Evolutionary conservation across 2,797 vertebrate genomes (phyloP).

Genomic region (Hoplostethus atlanticus): DNA sequence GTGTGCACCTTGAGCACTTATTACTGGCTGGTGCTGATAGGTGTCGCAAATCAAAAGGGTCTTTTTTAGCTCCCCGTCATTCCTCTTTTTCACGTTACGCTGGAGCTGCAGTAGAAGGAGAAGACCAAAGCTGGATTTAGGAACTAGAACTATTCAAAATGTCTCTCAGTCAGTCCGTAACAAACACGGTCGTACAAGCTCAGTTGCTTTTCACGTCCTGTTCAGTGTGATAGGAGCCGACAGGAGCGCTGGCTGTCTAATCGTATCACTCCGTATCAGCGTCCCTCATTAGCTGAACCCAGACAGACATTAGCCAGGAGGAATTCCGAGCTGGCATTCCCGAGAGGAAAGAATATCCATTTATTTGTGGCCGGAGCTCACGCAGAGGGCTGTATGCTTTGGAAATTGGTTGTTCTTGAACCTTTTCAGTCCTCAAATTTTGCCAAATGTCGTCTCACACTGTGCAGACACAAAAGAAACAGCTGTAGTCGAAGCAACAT

Average conservation of each 20-base stretch:
- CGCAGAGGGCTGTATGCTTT: slow-evolving; percentile 12
- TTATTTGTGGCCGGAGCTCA: slow-evolving; percentile 48
- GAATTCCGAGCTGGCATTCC: slow-evolving; percentile 65
- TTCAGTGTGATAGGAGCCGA: slow-evolving; percentile 42
- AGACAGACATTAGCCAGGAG: slow-evolving; percentile 63
- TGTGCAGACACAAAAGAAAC: not conserved
- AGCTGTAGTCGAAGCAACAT: not conserved
- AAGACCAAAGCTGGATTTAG: not conserved
- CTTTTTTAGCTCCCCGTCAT: slow-evolving; percentile 16
- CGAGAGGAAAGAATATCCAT: slow-evolving; percentile 47
- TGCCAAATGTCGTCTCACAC: not conserved
- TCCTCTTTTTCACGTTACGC: not conserved
- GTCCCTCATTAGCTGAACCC: slow-evolving; percentile 67
- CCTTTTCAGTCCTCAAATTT: not conserved
- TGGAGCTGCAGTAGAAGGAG: not conserved
- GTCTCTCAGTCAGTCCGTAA: not conserved
- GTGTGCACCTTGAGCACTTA: slow-evolving; percentile 48
- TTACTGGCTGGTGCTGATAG: slow-evolving; percentile 49
- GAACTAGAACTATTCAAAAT: not conserved
- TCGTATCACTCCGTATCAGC: slow-evolving; percentile 56
- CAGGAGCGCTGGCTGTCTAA: slow-evolving; percentile 45
- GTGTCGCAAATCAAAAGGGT: slow-evolving; percentile 38
- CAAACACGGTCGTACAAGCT: not conserved
- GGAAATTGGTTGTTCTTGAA: not conserved
- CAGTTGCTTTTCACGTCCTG: slow-evolving; percentile 1